phyloP scores from a whole-genome alignment of 2,113 vertebrate species.

The Sprattus sprattus region DNA sequence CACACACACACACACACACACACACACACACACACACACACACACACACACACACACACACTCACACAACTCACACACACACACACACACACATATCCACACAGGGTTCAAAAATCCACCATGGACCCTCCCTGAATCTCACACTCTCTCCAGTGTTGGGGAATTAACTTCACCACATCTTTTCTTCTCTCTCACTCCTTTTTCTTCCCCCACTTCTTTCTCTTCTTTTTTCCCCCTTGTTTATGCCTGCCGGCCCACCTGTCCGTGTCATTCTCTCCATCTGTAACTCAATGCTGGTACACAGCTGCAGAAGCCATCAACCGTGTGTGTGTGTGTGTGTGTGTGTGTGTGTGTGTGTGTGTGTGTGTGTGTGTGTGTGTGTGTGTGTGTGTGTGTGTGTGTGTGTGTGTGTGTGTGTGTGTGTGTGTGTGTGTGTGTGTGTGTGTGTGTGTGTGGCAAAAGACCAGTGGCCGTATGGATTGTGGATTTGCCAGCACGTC shows the following conservation, averaged over 20 bases:
- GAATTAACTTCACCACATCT: background rate
- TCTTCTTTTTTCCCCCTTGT: constrained; percentile 16
- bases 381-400: background rate
- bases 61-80: no score
- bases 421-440: background rate
- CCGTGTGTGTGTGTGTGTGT: background rate
- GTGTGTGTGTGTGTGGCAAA: background rate
- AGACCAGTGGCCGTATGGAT: background rate
- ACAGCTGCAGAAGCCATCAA: constrained; percentile 60
- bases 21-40: background rate
- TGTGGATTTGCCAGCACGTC: background rate
- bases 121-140: background rate
- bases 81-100: background rate
- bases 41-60: background rate
- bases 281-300: constrained; percentile 56
- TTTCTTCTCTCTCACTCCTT: constrained; percentile 13
- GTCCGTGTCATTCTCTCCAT: constrained; percentile 50
- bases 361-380: background rate
- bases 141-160: background rate
- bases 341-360: background rate
- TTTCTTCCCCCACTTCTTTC: background rate
- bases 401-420: background rate
- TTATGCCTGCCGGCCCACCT: constrained; percentile 50
- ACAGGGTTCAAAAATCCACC: background rate
- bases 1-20: background rate